Base-by-base conservation (phyloP, 2,888 invertebrate species). In the Pristionchus fissidentatus region DNA sequence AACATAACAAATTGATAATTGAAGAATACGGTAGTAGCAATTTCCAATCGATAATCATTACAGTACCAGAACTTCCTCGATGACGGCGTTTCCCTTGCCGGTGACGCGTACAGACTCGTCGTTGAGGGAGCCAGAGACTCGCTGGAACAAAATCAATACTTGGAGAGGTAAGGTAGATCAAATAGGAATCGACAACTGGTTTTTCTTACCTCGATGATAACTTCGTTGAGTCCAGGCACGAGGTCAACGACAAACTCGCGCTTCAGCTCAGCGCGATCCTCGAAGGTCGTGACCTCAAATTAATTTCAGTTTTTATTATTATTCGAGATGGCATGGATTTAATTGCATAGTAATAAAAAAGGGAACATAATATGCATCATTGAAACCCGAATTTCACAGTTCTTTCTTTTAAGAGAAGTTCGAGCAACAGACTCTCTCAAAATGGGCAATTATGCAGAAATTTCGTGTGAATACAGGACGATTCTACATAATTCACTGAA, bases 181-280 rank as follows among this genome's bases (percentile, higher is more conserved):
- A n/a, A n/a, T n/a, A 4, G 7, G 1, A 41, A 70, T 70, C 70
- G 70, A 70, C 43, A 41, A n/a, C 38, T 41, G 41, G 46, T 35
- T 38, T 26, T 29, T 46, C 75, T 81, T 55, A 87, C 88, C 78
- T 86, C 86, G 66, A 90, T 75, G 55, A 86, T 83, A 38, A 90
- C 84, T 77, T 89, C 88, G 70, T 89, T 90, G 41, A 86, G 55
- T 75, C 90, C 90, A 1, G 84, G 43, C 66, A 87, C 84, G 73
- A 90, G 73, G 0, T 84, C 32, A 1, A 86, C 83, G 22, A 81
- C 81, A 66, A 90, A 83, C 13, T 79, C 43, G 10, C 91, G 86
- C 77, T 86, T 85, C 4, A 91, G 73, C 77, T 91, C 90, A 3
- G 91, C 91, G 13, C 91, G 84, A 84, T 91, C 91, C n/a, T 84